Evolutionary conservation across 1,140 invertebrate genomes (phyloP).

Genomic region (Xylocopa sonorina): DNA sequence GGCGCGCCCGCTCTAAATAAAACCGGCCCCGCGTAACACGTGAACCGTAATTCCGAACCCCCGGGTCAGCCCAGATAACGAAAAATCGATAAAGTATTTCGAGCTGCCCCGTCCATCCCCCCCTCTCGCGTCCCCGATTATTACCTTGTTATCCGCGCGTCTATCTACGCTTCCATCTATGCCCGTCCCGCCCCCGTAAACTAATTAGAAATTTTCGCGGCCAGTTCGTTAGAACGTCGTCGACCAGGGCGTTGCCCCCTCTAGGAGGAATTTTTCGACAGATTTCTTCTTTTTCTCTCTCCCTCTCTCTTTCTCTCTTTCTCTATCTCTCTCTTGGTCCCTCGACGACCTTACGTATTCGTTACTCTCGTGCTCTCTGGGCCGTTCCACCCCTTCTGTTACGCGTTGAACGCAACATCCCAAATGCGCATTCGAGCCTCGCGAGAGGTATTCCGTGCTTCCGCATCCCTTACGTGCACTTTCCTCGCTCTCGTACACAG

Average conservation of each 20-base stretch:
- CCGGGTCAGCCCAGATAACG: constrained; percentile 29
- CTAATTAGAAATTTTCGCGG: constrained; percentile 28
- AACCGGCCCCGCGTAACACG: constrained; percentile 19
- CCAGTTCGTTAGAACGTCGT: too few species aligned
- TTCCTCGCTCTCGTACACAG: constrained; percentile 31
- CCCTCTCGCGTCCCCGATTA: constrained; percentile 14
- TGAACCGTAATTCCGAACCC: constrained; percentile 14
- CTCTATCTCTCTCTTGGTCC: too few species aligned
- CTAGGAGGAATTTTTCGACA: too few species aligned
- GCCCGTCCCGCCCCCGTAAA: background rate
- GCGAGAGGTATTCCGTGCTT: constrained; percentile 57
- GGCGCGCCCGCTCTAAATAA: constrained; percentile 30
- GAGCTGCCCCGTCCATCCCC: background rate
- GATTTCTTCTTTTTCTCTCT: background rate
- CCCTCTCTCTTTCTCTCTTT: too few species aligned
- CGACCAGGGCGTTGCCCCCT: too few species aligned
- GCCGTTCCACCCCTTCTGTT: too few species aligned
- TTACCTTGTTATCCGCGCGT: constrained; percentile 25
- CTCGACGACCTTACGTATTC: too few species aligned
- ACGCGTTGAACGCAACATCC: constrained; percentile 41
- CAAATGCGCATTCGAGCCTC: constrained; percentile 53
- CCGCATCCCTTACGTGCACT: constrained; percentile 56
- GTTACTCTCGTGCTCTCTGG: too few species aligned
- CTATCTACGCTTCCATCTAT: background rate
- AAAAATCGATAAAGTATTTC: constrained; percentile 46